A percentile compares a stretch with the other conserved stretches of the same genome.
These are phyloP conservation scores for Scaptodrosophila lebanonensis DNA, from an alignment of 1,140 invertebrate genomes.

Conservation along the genomic window DNA sequence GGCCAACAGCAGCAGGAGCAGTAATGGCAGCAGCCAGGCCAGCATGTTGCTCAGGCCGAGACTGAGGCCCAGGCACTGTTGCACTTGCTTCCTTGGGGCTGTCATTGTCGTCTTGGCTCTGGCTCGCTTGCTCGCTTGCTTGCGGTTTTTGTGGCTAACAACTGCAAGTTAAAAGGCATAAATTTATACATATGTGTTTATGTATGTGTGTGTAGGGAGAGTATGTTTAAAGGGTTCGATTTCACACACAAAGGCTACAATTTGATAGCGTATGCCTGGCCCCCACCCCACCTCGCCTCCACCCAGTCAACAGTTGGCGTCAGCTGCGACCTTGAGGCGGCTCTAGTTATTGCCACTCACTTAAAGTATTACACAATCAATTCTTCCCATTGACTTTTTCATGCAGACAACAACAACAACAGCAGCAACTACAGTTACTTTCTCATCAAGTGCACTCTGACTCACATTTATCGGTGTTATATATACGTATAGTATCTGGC, in stretches of 20 bases:
- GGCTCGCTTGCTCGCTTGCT: slow-evolving; percentile 4
- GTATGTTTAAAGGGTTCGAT: too few species aligned
- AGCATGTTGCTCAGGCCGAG: slow-evolving; percentile 23
- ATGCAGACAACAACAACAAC: background rate
- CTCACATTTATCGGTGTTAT: too few species aligned
- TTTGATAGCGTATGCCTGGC: too few species aligned
- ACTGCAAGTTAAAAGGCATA: slow-evolving; percentile 5
- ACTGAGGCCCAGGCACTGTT: slow-evolving; percentile 5
- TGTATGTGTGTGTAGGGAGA: too few species aligned
- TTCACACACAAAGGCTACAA: too few species aligned
- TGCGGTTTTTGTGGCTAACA: background rate
- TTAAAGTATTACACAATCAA: background rate
- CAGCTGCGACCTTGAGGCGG: too few species aligned
- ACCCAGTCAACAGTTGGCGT: too few species aligned
- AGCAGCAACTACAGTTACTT: background rate
- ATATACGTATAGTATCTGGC: too few species aligned
- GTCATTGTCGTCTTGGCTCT: slow-evolving; percentile 25
- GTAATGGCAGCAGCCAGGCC: slow-evolving; percentile 33
- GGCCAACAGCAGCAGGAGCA: slow-evolving; percentile 54
- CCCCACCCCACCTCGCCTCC: too few species aligned
- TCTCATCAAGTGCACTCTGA: slow-evolving; percentile 2
- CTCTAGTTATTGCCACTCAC: background rate
- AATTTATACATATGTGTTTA: too few species aligned
- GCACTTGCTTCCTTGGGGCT: slow-evolving; percentile 26
- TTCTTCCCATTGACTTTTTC: background rate